Conservation (phyloP, 2,888 invertebrate species). For the Epirrhoe alternata region DNA sequence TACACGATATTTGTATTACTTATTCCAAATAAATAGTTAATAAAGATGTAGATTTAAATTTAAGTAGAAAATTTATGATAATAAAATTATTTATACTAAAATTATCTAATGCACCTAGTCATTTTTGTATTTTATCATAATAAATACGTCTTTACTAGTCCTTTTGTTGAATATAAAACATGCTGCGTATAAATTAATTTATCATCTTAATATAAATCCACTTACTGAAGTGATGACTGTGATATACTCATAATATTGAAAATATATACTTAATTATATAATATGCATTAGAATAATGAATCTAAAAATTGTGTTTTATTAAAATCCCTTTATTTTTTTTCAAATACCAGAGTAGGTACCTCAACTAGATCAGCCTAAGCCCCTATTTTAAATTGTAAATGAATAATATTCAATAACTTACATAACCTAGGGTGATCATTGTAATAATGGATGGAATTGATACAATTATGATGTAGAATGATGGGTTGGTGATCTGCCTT, state of each 20-base stretch:
- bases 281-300: conserved; percentile 69
- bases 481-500: no score
- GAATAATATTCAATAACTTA: no score
- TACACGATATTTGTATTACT: conserved; percentile 32
- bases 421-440: no score
- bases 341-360: not conserved
- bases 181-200: conserved; percentile 41
- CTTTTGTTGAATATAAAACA: conserved; percentile 44
- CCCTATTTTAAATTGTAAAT: no score
- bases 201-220: conserved; percentile 69
- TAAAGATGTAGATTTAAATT: not conserved
- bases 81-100: conserved; percentile 20
- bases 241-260: conserved; percentile 79
- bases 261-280: conserved; percentile 63
- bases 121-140: conserved; percentile 40
- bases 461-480: no score
- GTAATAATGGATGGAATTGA: no score
- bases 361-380: no score
- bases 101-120: conserved; percentile 48
- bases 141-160: conserved; percentile 39
- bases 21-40: conserved; percentile 3
- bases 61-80: not conserved
- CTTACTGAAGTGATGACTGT: conserved; percentile 84
- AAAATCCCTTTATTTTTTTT: not conserved
- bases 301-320: conserved; percentile 48